Evolutionary conservation across 2,113 vertebrate genomes (phyloP).

Genomic region (Rhagologus leucostigma): DNA sequence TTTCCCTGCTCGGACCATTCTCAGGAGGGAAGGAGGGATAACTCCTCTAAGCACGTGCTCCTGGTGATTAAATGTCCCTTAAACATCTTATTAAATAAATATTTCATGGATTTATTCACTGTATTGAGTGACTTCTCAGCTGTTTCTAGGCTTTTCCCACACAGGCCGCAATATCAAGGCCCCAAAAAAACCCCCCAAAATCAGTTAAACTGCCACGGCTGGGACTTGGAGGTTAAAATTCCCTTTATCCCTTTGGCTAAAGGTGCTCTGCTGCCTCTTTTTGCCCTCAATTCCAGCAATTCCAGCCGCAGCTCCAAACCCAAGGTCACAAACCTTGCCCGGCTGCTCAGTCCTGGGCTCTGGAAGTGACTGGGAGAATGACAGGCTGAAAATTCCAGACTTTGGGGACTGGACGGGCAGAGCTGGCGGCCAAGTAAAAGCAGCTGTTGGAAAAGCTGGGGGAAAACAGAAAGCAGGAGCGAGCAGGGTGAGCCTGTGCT

Average conservation of each 20-base stretch:
- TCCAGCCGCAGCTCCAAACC: background rate
- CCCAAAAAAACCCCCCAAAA: background rate
- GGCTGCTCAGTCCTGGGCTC: background rate
- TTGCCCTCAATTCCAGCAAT: background rate
- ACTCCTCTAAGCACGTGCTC: background rate
- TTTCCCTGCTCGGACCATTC: background rate
- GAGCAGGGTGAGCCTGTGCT: background rate
- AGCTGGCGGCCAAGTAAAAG: background rate
- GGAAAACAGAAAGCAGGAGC: background rate
- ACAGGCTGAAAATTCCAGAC: background rate
- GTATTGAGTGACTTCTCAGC: background rate
- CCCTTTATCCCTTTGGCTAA: background rate
- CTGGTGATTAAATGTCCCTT: background rate
- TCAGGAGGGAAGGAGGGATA: background rate
- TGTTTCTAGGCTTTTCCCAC: background rate
- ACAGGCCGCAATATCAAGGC: background rate
- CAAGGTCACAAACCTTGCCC: fast-evolving
- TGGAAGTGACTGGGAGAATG: background rate
- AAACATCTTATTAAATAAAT: background rate
- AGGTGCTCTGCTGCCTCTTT: background rate
- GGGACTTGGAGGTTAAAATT: fast-evolving
- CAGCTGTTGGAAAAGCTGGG: background rate
- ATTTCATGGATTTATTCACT: background rate
- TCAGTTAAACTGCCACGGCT: background rate
- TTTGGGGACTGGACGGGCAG: background rate